Conservation (phyloP, 2,797 vertebrate genomes). For the Squalus acanthias region DNA sequence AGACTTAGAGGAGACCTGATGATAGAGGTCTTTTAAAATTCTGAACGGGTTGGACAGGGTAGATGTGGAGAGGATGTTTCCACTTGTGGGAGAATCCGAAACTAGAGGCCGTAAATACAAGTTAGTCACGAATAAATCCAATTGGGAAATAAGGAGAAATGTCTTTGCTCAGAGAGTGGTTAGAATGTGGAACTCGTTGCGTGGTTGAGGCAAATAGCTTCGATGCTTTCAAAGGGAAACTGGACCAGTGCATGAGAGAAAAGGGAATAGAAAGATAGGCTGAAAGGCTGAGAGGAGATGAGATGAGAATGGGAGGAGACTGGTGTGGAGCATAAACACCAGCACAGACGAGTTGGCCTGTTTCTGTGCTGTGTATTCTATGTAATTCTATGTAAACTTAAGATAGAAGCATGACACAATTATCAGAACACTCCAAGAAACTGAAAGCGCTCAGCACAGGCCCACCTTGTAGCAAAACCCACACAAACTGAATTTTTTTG, state of each 20-base stretch:
- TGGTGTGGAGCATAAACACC: neutral
- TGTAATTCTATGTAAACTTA: neutral
- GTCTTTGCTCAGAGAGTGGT: neutral
- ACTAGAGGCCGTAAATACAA: neutral
- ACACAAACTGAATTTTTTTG: neutral
- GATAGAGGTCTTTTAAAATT: neutral
- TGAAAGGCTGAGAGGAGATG: neutral
- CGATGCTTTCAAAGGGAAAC: neutral
- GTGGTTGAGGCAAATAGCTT: neutral
- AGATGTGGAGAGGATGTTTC: neutral
- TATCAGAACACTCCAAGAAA: neutral
- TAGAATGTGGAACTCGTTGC: neutral
- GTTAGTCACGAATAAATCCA: too few relatives aligned
- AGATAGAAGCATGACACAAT: neutral
- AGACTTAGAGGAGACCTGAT: too few relatives aligned
- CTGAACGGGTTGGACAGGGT: neutral
- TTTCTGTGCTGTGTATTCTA: neutral
- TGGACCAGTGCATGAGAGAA: neutral
- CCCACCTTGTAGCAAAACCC: neutral
- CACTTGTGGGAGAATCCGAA: neutral
- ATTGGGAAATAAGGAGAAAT: neutral
- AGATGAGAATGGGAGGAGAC: neutral
- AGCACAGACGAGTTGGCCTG: neutral
- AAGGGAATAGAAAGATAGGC: neutral
- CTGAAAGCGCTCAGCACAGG: neutral